Percentiles rank a stretch among this genome's conserved stretches.
Evolutionary conservation across 2,797 vertebrate species (phyloP).

Genomic region (Ambastaia sidthimunki): DNA sequence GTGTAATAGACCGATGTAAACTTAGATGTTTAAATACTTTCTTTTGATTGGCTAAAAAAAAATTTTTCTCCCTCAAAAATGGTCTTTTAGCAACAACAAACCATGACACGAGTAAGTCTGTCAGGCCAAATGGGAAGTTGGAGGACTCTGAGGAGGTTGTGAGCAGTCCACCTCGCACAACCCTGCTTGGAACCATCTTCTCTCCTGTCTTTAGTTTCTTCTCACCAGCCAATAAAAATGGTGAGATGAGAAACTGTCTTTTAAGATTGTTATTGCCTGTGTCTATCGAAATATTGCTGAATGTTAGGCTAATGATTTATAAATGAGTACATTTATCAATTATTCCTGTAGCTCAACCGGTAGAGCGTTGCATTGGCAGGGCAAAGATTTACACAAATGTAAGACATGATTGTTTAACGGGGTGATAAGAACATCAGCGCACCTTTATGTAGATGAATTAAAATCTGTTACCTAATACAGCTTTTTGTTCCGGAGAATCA

Average conservation of each 20-base stretch:
- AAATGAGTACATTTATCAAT: no score
- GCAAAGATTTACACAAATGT: no score
- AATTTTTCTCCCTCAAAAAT: slow-evolving; percentile 13
- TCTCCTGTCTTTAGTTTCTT: slow-evolving; percentile 99
- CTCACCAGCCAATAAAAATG: slow-evolving; percentile 97
- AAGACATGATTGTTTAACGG: background rate
- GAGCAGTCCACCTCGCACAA: slow-evolving; percentile 90
- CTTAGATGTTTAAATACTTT: background rate
- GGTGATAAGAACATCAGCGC: background rate
- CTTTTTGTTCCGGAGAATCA: slow-evolving; percentile 72
- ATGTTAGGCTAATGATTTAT: no score
- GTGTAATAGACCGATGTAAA: background rate
- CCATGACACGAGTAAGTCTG: slow-evolving; percentile 90
- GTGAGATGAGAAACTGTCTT: slow-evolving; percentile 67
- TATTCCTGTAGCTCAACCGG: no score
- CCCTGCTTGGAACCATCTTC: slow-evolving; percentile 96
- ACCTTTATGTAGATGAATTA: background rate
- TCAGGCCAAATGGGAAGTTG: slow-evolving; percentile 91
- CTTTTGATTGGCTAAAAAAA: background rate
- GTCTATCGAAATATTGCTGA: background rate
- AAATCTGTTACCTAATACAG: background rate
- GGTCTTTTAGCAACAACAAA: slow-evolving; percentile 83
- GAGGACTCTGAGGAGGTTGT: slow-evolving; percentile 82
- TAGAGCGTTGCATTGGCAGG: no score
- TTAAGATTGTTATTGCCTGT: background rate